Evolutionary conservation across 30 jellyfish, hydroid and myxozoan species (phyloP), one percentile per base, ranked within the genome.

Genomic region (Cassiopea andromeda): DNA sequence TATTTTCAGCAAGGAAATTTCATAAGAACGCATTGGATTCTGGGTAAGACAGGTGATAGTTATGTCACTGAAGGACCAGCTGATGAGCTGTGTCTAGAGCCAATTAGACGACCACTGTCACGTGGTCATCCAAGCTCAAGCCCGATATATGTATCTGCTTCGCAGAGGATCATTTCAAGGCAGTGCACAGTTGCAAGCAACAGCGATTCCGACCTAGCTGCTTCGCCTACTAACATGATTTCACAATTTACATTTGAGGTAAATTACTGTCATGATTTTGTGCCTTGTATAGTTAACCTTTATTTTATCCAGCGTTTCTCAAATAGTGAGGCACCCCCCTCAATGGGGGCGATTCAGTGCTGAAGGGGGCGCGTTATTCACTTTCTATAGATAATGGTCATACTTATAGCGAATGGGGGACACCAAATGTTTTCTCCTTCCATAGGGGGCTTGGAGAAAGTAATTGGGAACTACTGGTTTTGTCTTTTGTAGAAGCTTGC

Each of bases 21-120:
- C 18, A 87, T 87, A 48, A 87, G 69, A 50, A 87, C 94, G 66
- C 81, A 87, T 79, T 87, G 94, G 94, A 87, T 87, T 45, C 49
- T 77, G 77, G 94, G 94, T 66, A 60, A 50, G 67, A 73, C 78
- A 12, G 90, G 75, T 77, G 86, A 54, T 17, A 10, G 50, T 27
- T 59, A 77, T 48, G 50, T 77, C 15, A 48, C 69, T 38, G 69
- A 48, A 44, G 86, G 59, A 18, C 86, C 86, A 54, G 50, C 48
- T 49, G 73, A 16, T 49, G 57, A 43, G n/a, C 19, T 49, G 14
- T 48, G 75, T 1, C 27, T 54, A 14, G 85, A n/a, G 16, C 59
- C 75, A 18, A 84, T 54, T 44, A 78, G 13, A 17, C 18, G 85
- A 18, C 85, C 74, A 43, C 71, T 70, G 70, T 84, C 85, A 59